Evolutionary conservation across 2,888 invertebrate species (phyloP), one percentile per base, ranked within the genome.

Genomic region (Rapana venosa): DNA sequence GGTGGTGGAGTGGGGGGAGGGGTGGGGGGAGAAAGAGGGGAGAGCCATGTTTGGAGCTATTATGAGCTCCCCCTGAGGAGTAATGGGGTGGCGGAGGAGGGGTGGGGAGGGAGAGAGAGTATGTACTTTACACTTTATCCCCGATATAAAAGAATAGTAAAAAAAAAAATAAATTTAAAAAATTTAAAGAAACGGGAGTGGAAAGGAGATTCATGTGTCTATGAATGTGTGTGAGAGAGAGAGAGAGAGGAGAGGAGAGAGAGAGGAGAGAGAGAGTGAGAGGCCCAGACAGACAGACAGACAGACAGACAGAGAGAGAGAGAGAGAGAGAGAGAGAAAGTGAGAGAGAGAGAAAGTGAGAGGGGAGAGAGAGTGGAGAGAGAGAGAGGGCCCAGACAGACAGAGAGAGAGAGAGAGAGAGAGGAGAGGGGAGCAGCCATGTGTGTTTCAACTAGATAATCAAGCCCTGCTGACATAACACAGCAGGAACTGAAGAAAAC

Each of bases 331-430:
- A 74, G n/a, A n/a, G n/a, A 30, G 74, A n/a, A n/a, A n/a, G n/a
- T 4, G n/a, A n/a, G n/a, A n/a, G n/a, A 74, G 74, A n/a, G 22
- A n/a, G 22, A 30, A n/a, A 30, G 30, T 20, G 74, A 74, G 74
- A 30, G n/a, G 11, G 74, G 22, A 26, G 22, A 22, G 26, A 22
- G 70, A 70, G 22, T 13, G 22, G 70, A 22, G 70, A 22, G 5
- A 22, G 70, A 22, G 22, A 22, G 22, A 22, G 22, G 26, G 70
- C 15, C 15, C 15, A 22, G 11, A 70, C 15, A 74, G 74, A 74
- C 26, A 74, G 74, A 74, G 74, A 30, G 74, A 74, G 74, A 74
- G n/a, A 74, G 74, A 74, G n/a, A 30, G 74, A 74, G n/a, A n/a
- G 74, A n/a, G 74, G n/a, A n/a, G n/a, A 2, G 11, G 74, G n/a